Percentiles rank a stretch among this genome's conserved stretches.
These are phyloP conservation scores for Neomonachus schauinslandi DNA, from an alignment of 2,113 vertebrate genomes.

Conservation along the genomic window DNA sequence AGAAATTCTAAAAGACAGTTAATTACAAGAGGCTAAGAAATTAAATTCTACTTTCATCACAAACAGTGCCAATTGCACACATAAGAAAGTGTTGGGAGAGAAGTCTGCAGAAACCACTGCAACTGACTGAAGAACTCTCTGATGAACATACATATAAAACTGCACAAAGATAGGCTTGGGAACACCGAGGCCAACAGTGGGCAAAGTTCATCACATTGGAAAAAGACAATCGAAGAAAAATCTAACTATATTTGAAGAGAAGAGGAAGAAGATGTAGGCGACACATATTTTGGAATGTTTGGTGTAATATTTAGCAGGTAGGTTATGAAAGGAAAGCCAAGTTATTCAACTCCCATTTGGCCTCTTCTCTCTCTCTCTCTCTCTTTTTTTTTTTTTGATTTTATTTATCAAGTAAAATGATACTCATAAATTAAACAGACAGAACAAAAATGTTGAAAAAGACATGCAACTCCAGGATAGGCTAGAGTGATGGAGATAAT, in stretches of 20 bases:
- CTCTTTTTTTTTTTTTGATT: no score
- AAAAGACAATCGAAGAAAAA: not conserved
- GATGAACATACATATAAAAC: not conserved
- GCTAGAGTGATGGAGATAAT: no score
- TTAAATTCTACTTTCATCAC: not conserved
- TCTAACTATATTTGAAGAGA: not conserved
- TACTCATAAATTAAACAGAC: not conserved
- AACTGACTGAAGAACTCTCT: not conserved
- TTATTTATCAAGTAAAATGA: not conserved
- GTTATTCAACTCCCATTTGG: not conserved
- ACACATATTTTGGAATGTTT: no score
- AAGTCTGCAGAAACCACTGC: not conserved
- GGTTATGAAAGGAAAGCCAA: not conserved
- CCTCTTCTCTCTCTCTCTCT: not conserved
- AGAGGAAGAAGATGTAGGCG: not conserved
- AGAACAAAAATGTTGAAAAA: not conserved
- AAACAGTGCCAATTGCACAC: not conserved
- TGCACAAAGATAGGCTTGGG: not conserved
- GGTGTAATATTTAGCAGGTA: not conserved
- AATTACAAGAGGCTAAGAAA: not conserved
- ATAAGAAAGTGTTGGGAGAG: not conserved
- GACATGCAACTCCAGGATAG: not conserved
- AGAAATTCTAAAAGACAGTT: not conserved
- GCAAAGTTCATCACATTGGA: not conserved
- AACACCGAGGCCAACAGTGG: not conserved